Conservation (phyloP, 1,140 invertebrate species). For the Branchinecta lindahli region DNA sequence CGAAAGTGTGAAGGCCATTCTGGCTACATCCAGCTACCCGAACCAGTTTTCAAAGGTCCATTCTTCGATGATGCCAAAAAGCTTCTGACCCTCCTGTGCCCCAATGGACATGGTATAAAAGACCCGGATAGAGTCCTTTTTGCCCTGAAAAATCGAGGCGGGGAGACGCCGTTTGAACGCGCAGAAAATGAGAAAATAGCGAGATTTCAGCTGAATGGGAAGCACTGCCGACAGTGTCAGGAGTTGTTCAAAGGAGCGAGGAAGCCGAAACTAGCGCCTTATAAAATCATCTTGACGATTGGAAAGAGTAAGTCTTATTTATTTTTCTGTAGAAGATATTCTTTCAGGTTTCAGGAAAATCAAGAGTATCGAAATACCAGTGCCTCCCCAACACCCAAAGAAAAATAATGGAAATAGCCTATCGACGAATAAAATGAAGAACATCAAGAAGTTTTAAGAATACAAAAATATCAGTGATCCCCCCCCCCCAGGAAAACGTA, state of each 20-base stretch:
- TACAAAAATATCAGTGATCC: no score
- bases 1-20: constrained; percentile 3
- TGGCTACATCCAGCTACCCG: neutral
- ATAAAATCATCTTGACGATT: neutral
- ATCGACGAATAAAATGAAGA: no score
- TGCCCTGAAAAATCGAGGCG: neutral
- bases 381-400: no score
- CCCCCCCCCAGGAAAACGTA: no score
- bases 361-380: no score
- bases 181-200: neutral
- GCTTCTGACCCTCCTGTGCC: neutral
- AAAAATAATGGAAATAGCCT: no score
- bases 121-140: neutral
- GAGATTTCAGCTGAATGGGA: neutral
- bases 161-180: neutral
- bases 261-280: neutral
- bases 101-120: neutral
- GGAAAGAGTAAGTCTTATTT: neutral
- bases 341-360: no score
- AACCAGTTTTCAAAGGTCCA: neutral
- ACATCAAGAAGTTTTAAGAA: no score
- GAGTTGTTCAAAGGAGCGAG: neutral
- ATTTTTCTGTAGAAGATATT: no score
- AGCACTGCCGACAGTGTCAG: neutral
- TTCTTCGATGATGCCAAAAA: constrained; percentile 1